A percentile compares a stretch with the other conserved stretches of the same genome.
phyloP scores from a whole-genome alignment of 2,113 vertebrate species.

The Alethe castanea region DNA sequence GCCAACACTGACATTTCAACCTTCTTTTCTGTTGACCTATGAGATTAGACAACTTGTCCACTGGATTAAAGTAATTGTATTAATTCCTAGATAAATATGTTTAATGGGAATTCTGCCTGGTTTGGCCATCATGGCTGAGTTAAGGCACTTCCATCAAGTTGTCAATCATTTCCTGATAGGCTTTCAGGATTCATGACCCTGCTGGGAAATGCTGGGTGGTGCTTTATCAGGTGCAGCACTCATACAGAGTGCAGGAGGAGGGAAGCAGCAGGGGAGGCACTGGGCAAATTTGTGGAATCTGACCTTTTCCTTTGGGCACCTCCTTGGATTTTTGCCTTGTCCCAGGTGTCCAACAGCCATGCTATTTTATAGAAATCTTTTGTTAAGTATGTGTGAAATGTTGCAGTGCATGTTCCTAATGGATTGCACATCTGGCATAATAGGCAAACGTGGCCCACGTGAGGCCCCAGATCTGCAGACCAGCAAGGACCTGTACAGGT shows the following conservation, averaged over 20 bases:
- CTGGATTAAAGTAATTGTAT: constrained; percentile 62
- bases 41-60: constrained; percentile 66
- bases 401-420: not conserved
- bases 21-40: constrained; percentile 43
- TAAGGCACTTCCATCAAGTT: constrained; percentile 42
- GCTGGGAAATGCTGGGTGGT: constrained; percentile 1
- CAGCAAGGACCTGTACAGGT: not conserved
- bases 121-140: constrained; percentile 37
- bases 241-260: not conserved
- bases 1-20: constrained; percentile 2
- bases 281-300: not conserved
- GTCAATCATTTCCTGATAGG: constrained; percentile 50
- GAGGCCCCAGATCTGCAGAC: not conserved
- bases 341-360: not conserved
- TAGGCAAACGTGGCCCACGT: fast-evolving
- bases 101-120: constrained; percentile 48
- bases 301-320: not conserved
- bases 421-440: not conserved
- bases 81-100: constrained; percentile 43
- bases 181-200: constrained; percentile 15
- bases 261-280: not conserved
- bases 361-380: not conserved
- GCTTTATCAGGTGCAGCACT: constrained; percentile 43
- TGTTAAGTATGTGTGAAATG: not conserved
- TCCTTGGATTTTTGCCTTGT: not conserved